phyloP scores from a whole-genome alignment of 2,888 invertebrate species.

The Volucella inflata region DNA sequence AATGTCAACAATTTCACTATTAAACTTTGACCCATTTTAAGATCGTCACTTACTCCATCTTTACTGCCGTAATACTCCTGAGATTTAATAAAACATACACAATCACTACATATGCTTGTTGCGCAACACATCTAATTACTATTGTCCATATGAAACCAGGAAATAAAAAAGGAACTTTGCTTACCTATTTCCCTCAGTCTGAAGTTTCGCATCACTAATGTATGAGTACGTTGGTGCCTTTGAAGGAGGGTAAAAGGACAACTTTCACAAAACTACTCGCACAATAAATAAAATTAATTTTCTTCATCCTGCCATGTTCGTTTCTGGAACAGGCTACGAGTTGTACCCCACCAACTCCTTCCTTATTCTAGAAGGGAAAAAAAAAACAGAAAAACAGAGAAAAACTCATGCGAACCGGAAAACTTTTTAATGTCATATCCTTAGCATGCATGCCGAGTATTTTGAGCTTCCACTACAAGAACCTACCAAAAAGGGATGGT shows the following conservation, averaged over 20 bases:
- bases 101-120: conserved; percentile 34
- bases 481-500: too few species aligned
- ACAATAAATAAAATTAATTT: conserved; percentile 71
- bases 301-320: conserved; percentile 64
- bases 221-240: not conserved
- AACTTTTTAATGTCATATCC: conserved; percentile 74
- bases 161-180: conserved; percentile 24
- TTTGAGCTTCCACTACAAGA: conserved; percentile 39
- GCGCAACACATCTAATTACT: conserved; percentile 65
- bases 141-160: conserved; percentile 48
- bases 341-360: not conserved
- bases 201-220: not conserved
- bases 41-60: conserved; percentile 13
- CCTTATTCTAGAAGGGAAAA: not conserved
- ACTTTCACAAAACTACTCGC: conserved; percentile 54
- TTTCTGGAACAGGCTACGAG: conserved; percentile 40
- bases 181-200: not conserved
- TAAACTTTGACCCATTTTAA: not conserved
- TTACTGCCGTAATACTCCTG: conserved; percentile 19
- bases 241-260: conserved; percentile 21
- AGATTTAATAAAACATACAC: conserved; percentile 36
- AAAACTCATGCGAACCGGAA: conserved; percentile 71
- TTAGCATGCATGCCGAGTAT: conserved; percentile 66
- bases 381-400: conserved; percentile 23
- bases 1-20: not conserved